Conservation (phyloP, 2,113 vertebrate species). For the Panurus biarmicus region DNA sequence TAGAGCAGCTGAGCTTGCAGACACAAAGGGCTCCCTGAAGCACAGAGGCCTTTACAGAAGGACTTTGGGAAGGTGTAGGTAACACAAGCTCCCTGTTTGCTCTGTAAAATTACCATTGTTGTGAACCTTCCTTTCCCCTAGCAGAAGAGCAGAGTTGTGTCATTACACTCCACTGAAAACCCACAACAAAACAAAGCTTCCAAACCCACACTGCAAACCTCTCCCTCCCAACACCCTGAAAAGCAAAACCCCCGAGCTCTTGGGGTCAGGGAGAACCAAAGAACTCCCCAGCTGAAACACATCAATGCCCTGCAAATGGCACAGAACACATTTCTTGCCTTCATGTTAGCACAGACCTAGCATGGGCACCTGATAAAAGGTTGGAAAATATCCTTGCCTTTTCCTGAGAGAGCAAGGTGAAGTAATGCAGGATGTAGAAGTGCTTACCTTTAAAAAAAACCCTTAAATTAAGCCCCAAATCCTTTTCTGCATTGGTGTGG, state of each 20-base stretch:
- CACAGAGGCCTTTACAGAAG: not conserved
- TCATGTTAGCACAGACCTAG: not conserved
- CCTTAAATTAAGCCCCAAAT: not conserved
- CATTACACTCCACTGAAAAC: not conserved
- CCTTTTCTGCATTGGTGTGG: not conserved
- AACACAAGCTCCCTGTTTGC: not conserved
- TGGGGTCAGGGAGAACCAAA: not conserved
- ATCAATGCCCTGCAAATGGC: not conserved
- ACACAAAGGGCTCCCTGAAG: not conserved
- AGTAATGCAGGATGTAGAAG: not conserved
- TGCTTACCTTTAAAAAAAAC: not conserved
- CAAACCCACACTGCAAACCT: not conserved
- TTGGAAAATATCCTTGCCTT: not conserved
- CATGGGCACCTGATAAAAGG: not conserved
- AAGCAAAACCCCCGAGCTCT: not conserved
- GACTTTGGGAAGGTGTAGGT: not conserved
- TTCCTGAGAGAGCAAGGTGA: not conserved
- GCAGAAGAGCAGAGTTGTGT: not conserved
- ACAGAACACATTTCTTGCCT: not conserved
- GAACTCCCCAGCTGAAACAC: not conserved
- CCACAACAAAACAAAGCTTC: not conserved
- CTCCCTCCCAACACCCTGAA: no score
- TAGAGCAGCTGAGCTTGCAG: not conserved
- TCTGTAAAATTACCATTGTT: not conserved
- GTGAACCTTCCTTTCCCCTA: not conserved